Evolutionary conservation across 2,113 vertebrate genomes (phyloP).

Genomic region (Cyprinodon brontotheroides): DNA sequence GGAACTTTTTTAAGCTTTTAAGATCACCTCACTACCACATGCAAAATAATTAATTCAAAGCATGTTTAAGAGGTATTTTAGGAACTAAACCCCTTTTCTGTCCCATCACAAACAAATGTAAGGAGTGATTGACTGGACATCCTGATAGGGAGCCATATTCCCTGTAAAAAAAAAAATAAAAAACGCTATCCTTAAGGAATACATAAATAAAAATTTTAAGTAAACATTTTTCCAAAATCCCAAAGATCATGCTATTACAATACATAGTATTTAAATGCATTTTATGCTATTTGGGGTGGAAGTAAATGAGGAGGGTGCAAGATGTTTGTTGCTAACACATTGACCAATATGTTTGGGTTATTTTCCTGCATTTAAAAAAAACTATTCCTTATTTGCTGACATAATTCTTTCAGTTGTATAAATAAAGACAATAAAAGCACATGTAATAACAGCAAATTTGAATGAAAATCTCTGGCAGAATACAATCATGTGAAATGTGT

Average conservation of each 20-base stretch:
- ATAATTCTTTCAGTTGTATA: background rate
- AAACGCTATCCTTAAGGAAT: too few relatives aligned
- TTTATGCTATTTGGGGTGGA: background rate
- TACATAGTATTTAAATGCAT: background rate
- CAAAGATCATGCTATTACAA: background rate
- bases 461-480: background rate
- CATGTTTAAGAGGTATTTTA: background rate
- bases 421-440: background rate
- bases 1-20: too few relatives aligned
- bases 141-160: background rate
- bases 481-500: background rate
- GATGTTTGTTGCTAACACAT: background rate
- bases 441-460: background rate
- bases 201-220: too few relatives aligned
- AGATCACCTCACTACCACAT: background rate
- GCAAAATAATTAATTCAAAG: background rate
- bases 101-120: background rate
- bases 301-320: background rate
- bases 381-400: background rate
- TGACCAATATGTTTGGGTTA: background rate
- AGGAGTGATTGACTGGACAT: background rate
- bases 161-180: too few relatives aligned
- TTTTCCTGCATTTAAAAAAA: too few relatives aligned
- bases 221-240: background rate
- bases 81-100: background rate